phyloP scores from a whole-genome alignment of 2,888 invertebrate species.

The Platycnemis pennipes region DNA sequence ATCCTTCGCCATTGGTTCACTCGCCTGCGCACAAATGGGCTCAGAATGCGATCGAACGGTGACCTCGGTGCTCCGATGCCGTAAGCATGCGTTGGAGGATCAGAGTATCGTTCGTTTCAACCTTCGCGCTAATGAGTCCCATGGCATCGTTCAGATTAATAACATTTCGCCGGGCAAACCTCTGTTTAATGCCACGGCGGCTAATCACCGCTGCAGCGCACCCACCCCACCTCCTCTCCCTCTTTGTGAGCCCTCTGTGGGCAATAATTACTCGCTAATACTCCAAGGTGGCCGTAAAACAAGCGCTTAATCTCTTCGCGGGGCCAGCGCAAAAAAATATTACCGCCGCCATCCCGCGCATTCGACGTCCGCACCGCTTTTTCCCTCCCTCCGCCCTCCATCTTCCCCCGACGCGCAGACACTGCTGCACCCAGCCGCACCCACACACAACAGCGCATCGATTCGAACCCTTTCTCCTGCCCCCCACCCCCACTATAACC shows the following conservation, averaged over 20 bases:
- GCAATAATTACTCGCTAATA: slow-evolving; percentile 60
- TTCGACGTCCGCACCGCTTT: background rate
- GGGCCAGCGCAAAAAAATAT: background rate
- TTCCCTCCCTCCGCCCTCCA: background rate
- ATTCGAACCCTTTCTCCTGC: slow-evolving; percentile 5
- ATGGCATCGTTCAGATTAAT: slow-evolving; percentile 10
- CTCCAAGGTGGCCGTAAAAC: slow-evolving; percentile 49
- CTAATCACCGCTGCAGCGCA: slow-evolving; percentile 14
- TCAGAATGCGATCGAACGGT: background rate
- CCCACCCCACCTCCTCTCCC: background rate
- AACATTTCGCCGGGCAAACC: slow-evolving; percentile 9
- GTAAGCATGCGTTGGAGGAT: too few relatives aligned
- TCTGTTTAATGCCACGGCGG: slow-evolving; percentile 29
- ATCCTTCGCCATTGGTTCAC: too few relatives aligned
- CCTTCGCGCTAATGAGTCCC: background rate
- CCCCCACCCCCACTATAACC: too few relatives aligned
- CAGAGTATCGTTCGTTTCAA: background rate
- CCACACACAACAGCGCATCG: background rate
- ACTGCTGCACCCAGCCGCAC: background rate
- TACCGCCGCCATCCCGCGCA: background rate
- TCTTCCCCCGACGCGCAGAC: background rate
- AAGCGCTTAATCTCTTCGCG: slow-evolving; percentile 46
- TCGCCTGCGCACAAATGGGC: too few relatives aligned
- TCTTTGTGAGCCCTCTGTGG: background rate
- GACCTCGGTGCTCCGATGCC: background rate